Conservation (phyloP, 2,113 vertebrate genomes). For the Sarotherodon lohbergeri region DNA sequence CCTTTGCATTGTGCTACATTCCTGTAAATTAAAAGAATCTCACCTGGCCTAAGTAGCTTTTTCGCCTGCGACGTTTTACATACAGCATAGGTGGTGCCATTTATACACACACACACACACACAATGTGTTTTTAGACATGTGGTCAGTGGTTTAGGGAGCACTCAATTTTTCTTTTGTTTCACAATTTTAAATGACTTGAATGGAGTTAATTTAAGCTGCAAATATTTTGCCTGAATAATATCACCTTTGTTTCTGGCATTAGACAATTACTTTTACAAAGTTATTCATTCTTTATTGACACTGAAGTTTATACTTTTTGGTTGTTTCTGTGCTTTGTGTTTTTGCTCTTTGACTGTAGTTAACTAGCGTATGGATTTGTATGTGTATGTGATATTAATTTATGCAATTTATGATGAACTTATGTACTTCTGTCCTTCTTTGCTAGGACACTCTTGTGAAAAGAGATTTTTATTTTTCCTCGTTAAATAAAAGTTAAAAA, state of each 20-base stretch:
- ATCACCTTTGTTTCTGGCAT: background rate
- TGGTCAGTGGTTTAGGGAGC: background rate
- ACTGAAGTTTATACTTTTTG: background rate
- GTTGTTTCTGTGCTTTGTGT: background rate
- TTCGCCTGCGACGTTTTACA: accelerated
- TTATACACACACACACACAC: background rate
- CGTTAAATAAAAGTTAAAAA: background rate
- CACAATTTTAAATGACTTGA: background rate
- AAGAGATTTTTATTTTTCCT: background rate
- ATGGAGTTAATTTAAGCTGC: background rate
- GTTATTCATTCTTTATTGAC: background rate
- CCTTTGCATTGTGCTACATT: too few species aligned
- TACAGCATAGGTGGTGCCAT: background rate
- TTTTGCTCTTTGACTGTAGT: background rate
- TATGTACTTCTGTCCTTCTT: background rate
- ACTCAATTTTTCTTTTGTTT: background rate
- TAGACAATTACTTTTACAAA: background rate
- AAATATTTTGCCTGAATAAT: background rate
- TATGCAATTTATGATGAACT: background rate
- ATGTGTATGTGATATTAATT: background rate
- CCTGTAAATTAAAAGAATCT: too few species aligned
- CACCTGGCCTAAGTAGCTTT: background rate
- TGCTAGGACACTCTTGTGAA: background rate
- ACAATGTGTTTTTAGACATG: background rate
- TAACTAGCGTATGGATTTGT: background rate